Conservation (phyloP, 2,113 vertebrate genomes). For the Eurypyga helias region DNA sequence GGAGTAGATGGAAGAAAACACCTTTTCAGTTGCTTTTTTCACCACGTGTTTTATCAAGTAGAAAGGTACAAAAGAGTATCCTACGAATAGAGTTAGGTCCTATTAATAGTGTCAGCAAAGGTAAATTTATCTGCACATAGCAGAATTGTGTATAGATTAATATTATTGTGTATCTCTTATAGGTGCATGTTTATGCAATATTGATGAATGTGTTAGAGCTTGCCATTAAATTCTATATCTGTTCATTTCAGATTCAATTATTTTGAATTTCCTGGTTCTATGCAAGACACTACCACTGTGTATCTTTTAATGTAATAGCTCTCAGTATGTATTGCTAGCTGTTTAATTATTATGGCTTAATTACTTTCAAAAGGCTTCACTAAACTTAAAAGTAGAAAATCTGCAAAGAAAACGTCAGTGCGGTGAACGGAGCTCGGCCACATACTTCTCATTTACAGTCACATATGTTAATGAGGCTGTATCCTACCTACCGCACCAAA, state of each 20-base stretch:
- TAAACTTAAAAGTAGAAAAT: background rate
- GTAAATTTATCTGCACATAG: background rate
- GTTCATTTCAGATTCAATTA: background rate
- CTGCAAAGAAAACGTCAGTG: background rate
- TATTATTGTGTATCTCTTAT: background rate
- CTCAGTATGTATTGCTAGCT: background rate
- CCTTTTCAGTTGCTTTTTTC: background rate
- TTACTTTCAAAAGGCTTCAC: background rate
- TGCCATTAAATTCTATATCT: background rate
- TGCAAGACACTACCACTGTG: fast-evolving
- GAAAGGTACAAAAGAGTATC: background rate
- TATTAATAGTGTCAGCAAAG: background rate
- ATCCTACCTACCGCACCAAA: fast-evolving
- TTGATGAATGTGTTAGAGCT: background rate
- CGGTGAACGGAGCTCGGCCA: background rate
- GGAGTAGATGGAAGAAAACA: background rate
- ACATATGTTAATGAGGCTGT: fast-evolving
- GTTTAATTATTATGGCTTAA: background rate
- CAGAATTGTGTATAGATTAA: background rate
- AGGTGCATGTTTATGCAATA: background rate
- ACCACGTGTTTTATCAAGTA: background rate
- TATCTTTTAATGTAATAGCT: background rate
- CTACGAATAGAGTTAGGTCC: background rate
- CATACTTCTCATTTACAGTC: background rate
- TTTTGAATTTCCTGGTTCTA: background rate